Evolutionary conservation across 2,797 vertebrate species (phyloP), one percentile per base, ranked within the genome.

Genomic region (Semotilus atromaculatus): DNA sequence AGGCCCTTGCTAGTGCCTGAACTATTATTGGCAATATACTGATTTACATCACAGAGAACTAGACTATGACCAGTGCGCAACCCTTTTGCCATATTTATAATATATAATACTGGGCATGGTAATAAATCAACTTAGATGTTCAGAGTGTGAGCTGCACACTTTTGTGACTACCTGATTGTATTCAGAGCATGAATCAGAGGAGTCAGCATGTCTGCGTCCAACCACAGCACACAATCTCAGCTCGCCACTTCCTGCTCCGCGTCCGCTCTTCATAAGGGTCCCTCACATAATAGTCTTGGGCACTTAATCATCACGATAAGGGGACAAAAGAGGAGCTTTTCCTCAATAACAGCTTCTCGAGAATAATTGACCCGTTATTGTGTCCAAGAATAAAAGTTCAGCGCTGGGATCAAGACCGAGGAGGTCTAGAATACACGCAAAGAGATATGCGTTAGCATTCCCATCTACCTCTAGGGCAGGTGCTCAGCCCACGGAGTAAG

Each of bases 151-250:
- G 55, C 36, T n/a, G 53, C 74, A 86, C 73, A 79, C 89, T 88
- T 86, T 90, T 85, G 81, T 55, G 64, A 83, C 48, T 80, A 18
- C 84, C 92, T 89, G 89, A 90, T 67, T 73, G 84, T 88, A 93
- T 94, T 93, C 92, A 93, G 89, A 90, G 90, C 93, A 92, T 91
- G 92, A 93, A 93, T 92, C 81, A 78, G 75, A 90, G 9, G 88
- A 92, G 92, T 94, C 94, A 94, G 93, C 93, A 93, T 93, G 93
- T 94, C 93, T 94, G 93, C 89, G 90, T 92, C 88, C 91, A 88
- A 92, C 90, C 93, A 89, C 89, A 82, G 77, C 21, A 34, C 23
- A 31, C 11, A 6, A 45, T 86, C 86, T 86, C 51, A 48, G 85
- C 43, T 51, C 45, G 53, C 14, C 31, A 29, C 31, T n/a, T 67